These are phyloP conservation scores for Petrocephalus zakoni DNA, from an alignment of 2,113 vertebrate species.

Conservation along the genomic window DNA sequence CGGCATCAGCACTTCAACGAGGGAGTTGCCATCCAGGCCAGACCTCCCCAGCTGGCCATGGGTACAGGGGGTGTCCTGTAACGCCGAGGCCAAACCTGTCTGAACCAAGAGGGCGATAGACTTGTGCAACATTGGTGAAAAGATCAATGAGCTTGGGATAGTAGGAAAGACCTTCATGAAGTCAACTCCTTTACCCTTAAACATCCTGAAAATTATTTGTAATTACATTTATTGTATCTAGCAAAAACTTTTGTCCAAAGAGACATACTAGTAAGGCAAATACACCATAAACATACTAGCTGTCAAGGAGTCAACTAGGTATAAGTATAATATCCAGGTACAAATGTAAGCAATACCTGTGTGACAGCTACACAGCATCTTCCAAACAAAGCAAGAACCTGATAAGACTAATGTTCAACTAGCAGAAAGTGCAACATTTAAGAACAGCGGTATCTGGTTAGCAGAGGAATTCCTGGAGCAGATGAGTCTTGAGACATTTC, in stretches of 20 bases:
- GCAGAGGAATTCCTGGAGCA: background rate
- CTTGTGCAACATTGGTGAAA: background rate
- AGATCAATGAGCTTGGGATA: background rate
- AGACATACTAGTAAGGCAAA: background rate
- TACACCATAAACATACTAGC: background rate
- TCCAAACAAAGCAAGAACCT: background rate
- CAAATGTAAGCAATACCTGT: background rate
- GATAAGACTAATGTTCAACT: background rate
- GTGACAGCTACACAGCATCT: background rate
- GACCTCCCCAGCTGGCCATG: background rate
- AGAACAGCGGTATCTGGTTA: background rate
- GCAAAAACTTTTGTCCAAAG: background rate
- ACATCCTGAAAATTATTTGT: background rate
- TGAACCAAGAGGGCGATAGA: background rate
- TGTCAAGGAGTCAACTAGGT: background rate
- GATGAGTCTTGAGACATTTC: background rate
- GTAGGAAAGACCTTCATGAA: background rate
- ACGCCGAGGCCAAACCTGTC: background rate
- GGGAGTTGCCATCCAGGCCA: background rate
- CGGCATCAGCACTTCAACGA: slow-evolving; percentile 18
- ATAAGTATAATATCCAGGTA: background rate
- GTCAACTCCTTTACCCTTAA: background rate
- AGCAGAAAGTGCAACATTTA: background rate
- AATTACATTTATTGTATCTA: background rate
- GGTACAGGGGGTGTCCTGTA: background rate